Base-by-base conservation (phyloP, 2,797 vertebrate species). In the Cynodonichthys magdalenae region DNA sequence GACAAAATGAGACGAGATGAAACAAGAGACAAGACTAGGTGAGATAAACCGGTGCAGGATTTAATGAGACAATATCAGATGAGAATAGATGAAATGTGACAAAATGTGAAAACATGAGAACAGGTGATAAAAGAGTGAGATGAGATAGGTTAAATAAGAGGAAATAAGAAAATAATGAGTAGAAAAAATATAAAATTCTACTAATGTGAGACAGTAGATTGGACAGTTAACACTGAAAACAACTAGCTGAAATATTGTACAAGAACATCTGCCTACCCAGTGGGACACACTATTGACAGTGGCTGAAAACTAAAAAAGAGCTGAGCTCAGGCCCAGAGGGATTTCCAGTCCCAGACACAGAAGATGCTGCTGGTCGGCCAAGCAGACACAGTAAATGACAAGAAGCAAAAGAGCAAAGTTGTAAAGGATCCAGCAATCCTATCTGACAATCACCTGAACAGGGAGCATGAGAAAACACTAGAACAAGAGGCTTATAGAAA, bases 221-320 rank as follows among this genome's bases (percentile, higher is more conserved):
- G 46, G 8, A 31, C 44, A 41, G 20, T 19, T 6, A 19, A 60
- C 19, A 41, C 31, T 36, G 24, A 19, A 18, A 17, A 19, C 31
- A 47, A 36, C 9, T 47, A 31, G 15, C 44, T 63, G 52, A 63
- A 27, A 54, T 5, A n/a, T 19, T 36, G 61, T 39, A 14, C 20
- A 47, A 54, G 52, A 39, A 45, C 61, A 39, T 39, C 19, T 11
- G 34, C 20, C 34, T 10, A 6, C 45, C 61, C 44, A 3, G 9
- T 57, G 61, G 61, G 61, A 64, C 44, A 55, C 52, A 64, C 31
- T 20, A 28, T 19, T 34, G 53, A 47, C 61, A 48, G 44, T 55
- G 44, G 8, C 19, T 39, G 20, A 15, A 28, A 54, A 19, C 8
- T n/a, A 19, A 46, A 48, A 31, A 54, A 18, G 31, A 34, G 36